phyloP scores from a whole-genome alignment of 2,888 invertebrate species.

The Andrena flavipes region DNA sequence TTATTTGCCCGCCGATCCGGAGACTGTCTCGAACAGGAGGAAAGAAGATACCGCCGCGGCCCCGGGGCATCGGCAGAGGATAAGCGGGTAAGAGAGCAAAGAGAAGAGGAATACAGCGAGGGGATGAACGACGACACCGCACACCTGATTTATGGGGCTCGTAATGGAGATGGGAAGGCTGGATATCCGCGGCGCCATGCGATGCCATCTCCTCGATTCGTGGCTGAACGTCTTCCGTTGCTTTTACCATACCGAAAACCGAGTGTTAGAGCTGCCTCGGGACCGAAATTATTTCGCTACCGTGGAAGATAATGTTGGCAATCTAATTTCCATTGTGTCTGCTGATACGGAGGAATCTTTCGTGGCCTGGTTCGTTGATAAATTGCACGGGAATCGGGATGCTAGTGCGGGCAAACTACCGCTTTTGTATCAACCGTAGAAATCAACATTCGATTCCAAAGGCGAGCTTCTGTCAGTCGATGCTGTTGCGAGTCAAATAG shows the following conservation, averaged over 20 bases:
- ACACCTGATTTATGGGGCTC: slow-evolving; percentile 72
- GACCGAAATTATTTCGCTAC: no score
- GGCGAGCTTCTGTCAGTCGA: neutral
- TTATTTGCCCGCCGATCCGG: slow-evolving; percentile 78
- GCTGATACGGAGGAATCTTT: neutral
- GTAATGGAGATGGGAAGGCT: slow-evolving; percentile 65
- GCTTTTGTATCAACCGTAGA: no score
- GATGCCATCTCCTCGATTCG: slow-evolving; percentile 22
- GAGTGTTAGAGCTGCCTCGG: neutral
- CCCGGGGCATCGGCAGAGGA: slow-evolving; percentile 27
- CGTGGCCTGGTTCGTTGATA: no score
- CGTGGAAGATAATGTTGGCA: no score
- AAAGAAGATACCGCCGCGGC: slow-evolving; percentile 20
- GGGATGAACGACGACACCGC: slow-evolving; percentile 50
- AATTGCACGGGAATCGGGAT: no score
- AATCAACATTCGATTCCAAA: neutral
- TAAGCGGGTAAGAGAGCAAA: slow-evolving; percentile 9
- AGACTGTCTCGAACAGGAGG: slow-evolving; percentile 61
- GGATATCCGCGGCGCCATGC: slow-evolving; percentile 20
- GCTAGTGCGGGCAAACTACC: no score
- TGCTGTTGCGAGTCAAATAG: neutral
- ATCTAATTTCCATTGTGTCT: no score
- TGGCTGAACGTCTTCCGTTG: slow-evolving; percentile 24
- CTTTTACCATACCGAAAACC: neutral
- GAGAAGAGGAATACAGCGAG: slow-evolving; percentile 28